Evolutionary conservation across 2,113 vertebrate genomes (phyloP), one percentile per base, ranked within the genome.

Genomic region (Leuciscus idus): DNA sequence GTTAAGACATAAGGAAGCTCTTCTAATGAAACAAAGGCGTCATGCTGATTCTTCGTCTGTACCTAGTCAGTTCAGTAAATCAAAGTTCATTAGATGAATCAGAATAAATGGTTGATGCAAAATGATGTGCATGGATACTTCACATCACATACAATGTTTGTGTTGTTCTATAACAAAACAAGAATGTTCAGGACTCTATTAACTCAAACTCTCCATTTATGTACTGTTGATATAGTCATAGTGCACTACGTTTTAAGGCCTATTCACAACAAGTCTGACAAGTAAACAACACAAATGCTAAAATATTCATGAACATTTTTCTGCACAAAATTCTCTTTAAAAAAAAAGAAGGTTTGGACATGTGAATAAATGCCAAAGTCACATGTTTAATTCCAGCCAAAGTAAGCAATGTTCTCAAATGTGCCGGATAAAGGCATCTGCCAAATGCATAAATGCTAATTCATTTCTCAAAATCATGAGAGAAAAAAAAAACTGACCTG

Each of bases 41-140:
- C 26, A 85, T 13, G 33, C 23, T 83, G 64, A 74, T 62, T 30
- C n/a, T 48, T 21, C 15, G 3, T 36, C 46, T 61, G 50, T 55
- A 15, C 1, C 52, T 23, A n/a, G 50, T 80, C 23, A 62, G 12
- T 61, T 33, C 30, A 62, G 4, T 11, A 19, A 2, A 83, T 70
- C 11, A 17, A 26, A 48, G 21, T 10, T 2, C 36, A 73, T 73
- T 23, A 43, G 70, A n/a, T 23, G 21, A 8, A 75, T 50, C 39
- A 15, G 73, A 50, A 15, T 50, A 4, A 7, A 17, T 75, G 39
- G 43, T 50, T 75, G 73, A 48, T n/a, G 43, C 39, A 1, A 26
- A 26, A n/a, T 6, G 6, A 26, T 75, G 59, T 81, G 79, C 79
- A 81, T 62, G 59, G 57, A 62, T 62, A 46, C 59, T 81, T 48